Evolutionary conservation across 2,888 invertebrate species (phyloP), one percentile per base, ranked within the genome.

Genomic region (Drosophila mettleri): DNA sequence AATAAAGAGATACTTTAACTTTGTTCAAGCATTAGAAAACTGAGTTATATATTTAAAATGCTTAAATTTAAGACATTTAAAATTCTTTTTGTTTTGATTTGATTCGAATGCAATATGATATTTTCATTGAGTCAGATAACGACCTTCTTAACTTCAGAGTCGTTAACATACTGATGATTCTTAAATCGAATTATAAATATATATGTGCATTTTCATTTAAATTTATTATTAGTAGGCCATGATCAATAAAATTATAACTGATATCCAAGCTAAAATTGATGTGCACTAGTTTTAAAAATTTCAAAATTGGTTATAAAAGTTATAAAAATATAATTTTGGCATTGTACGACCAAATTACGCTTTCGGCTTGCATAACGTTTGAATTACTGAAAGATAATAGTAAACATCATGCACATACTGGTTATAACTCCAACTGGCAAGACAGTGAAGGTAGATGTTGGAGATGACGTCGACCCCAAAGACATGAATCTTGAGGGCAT

Each of bases 341-440:
- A 10, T n/a, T 69, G 0, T 65, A 63, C 41, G 58, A 69, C 14
- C 49, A 74, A 62, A 69, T 78, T 49, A 74, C 63, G 7, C 38
- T 74, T 49, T 70, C 63, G 33, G 78, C 65, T 38, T 78, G 67
- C 24, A 31, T 61, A 16, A 34, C 48, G 20, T 74, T 78, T 20
- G 10, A 46, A 16, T 6, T 54, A 24, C 16, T 54, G 0, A 10
- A 45, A 4, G 5, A 46, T 3, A 27, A 43, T 1, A 2, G 0
- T 3, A 29, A 38, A 7, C 14, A 70, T 24, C 14, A 86, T 86
- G 83, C 74, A 80, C 58, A 66, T 84, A n/a, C 53, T 80, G 0
- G 36, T 86, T 3, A 84, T 84, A 31, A 86, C 78, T 4, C 80
- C 80, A 6, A 60, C 53, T 22, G 87, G 83, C 12, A 72, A 75